These are phyloP conservation scores for Oenanthe melanoleuca DNA, from an alignment of 2,113 vertebrate genomes.

Conservation along the genomic window DNA sequence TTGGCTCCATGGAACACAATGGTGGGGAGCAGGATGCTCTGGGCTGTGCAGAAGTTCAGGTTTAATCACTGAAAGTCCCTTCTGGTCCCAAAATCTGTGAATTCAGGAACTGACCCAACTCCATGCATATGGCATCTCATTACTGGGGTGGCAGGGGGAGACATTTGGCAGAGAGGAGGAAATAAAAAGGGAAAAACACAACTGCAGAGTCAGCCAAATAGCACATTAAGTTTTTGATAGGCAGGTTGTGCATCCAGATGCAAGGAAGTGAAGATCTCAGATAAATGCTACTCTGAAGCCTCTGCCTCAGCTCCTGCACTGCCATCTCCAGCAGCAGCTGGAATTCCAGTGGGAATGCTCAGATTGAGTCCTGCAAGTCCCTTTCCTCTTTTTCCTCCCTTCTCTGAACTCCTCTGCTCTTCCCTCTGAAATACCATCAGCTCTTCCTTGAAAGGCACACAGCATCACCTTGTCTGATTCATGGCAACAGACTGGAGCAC, in stretches of 20 bases:
- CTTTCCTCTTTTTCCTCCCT: neutral
- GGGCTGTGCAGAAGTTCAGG: rapidly evolving
- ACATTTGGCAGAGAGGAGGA: neutral
- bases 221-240: neutral
- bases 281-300: neutral
- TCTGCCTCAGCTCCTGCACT: neutral
- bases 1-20: neutral
- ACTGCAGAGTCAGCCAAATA: neutral
- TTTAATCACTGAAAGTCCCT: neutral
- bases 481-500: neutral
- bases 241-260: neutral
- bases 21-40: neutral
- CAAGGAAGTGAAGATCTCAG: neutral
- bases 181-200: neutral
- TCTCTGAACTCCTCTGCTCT: neutral
- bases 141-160: neutral
- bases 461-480: neutral
- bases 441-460: neutral
- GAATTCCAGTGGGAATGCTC: neutral
- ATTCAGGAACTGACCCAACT: conserved; percentile 1
- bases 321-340: neutral
- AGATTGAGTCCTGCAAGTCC: neutral
- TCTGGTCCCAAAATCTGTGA: conserved; percentile 6
- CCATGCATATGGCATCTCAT: neutral
- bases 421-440: neutral